A percentile compares a stretch with the other conserved stretches of the same genome.
phyloP scores from a whole-genome alignment of 2,888 invertebrate genomes.

The Drosophila nigricruria region DNA sequence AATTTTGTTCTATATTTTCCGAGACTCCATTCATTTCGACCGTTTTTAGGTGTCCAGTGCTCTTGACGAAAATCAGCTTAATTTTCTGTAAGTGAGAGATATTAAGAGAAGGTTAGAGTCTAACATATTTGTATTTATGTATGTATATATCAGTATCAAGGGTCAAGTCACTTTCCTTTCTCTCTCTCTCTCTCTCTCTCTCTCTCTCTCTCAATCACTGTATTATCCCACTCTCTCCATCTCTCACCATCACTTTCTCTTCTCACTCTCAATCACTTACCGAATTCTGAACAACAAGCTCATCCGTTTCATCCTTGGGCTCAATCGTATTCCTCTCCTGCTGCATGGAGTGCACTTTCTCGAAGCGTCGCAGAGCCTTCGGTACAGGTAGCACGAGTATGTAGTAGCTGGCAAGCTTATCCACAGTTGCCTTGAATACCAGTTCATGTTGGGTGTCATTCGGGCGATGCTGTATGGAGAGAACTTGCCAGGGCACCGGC shows the following conservation, averaged over 20 bases:
- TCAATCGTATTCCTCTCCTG: neutral
- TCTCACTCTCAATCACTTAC: conserved; percentile 47
- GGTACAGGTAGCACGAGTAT: conserved; percentile 54
- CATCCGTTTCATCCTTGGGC: conserved; percentile 34
- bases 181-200: neutral
- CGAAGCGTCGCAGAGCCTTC: conserved; percentile 42
- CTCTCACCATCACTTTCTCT: neutral
- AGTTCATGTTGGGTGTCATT: conserved; percentile 89
- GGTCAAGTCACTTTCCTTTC: neutral
- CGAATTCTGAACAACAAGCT: conserved; percentile 69
- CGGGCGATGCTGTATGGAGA: conserved; percentile 84
- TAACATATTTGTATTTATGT: too few relatives aligned
- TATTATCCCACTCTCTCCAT: too few relatives aligned
- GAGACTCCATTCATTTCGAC: conserved; percentile 78
- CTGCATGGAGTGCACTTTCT: conserved; percentile 32
- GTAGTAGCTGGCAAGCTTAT: conserved; percentile 87
- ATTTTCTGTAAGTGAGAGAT: conserved; percentile 63
- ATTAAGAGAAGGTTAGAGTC: too few relatives aligned
- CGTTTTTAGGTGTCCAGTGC: conserved; percentile 59
- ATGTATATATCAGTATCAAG: neutral
- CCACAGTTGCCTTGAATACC: conserved; percentile 88
- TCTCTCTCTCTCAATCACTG: neutral
- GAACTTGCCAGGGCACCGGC: conserved; percentile 87
- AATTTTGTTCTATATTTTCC: conserved; percentile 86
- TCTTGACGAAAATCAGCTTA: conserved; percentile 69